Evolutionary conservation across 2,113 vertebrate genomes (phyloP), one percentile per base, ranked within the genome.

Genomic region (Solenodon paradoxus): DNA sequence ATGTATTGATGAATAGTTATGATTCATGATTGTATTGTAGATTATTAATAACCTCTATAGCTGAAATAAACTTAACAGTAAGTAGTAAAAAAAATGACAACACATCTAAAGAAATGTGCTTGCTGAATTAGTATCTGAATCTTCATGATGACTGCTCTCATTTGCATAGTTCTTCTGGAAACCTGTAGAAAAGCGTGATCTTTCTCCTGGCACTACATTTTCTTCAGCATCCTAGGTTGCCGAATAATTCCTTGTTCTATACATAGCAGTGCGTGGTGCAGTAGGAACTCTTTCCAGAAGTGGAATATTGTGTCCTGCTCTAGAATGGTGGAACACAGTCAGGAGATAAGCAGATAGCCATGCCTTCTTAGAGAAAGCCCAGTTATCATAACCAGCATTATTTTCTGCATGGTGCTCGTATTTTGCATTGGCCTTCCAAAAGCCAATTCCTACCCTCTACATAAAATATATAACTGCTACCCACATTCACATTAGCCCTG

Each of bases 371-470:
- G 49, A 80, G 45, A 77, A 45, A 79, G 45, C 22, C 30, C 9
- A 26, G 0, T 0, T 61, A 5, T 28, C 26, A 17, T 15, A 45
- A 5, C 16, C 28, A 8, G 1, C 47, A 71, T 26, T 35, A 38
- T 64, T 80, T 80, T 74, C 26, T 28, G 45, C 24, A 11, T 28
- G 72, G 47, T 42, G 64, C 85, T 85, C 38, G 64, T 13, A 55
- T 45, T 57, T 49, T 72, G 45, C 47, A 13, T 47, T 38, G 9
- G 15, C 19, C 11, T 79, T 57, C 66, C 55, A 59, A 92, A 74
- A 42, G 51, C 47, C 66, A 57, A 51, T n/a, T 69, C 53, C 26
- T 35, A 78, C 40, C 20, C 3, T 20, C 38, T 64, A 53, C 63
- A 64, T 57, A 55, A 92, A 84, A 8, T 69, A 20, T 5, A 0